phyloP scores from a whole-genome alignment of 2,888 invertebrate genomes.

The Drosophila flavopinicola region DNA sequence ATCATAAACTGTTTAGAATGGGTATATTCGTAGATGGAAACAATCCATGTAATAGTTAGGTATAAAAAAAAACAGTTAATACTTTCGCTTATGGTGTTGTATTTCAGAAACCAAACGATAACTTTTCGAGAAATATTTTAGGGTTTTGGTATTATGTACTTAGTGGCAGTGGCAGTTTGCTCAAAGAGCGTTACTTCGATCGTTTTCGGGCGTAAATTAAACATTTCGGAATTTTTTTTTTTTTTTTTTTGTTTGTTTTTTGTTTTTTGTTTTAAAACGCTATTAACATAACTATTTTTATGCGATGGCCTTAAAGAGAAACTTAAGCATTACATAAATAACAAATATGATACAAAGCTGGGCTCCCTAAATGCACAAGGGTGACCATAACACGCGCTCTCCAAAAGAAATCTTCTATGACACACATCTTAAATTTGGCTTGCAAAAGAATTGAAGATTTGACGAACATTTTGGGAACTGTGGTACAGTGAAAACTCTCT shows the following conservation, averaged over 20 bases:
- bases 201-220: neutral
- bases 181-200: neutral
- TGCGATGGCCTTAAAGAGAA: constrained; percentile 5
- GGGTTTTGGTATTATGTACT: neutral
- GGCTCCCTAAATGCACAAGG: neutral
- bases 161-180: neutral
- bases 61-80: constrained; percentile 2
- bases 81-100: constrained; percentile 3
- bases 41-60: neutral
- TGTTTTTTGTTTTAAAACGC: neutral
- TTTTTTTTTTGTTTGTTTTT: neutral
- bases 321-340: constrained; percentile 40
- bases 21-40: neutral
- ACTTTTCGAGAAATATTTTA: neutral
- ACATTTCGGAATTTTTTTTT: constrained; percentile 6
- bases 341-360: constrained; percentile 51
- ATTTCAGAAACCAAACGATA: neutral
- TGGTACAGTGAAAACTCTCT: too few species aligned
- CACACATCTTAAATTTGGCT: too few species aligned
- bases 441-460: too few species aligned
- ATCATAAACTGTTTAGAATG: neutral
- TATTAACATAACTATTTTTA: too few species aligned
- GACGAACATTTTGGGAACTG: too few species aligned
- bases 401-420: neutral
- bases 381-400: neutral